Conservation (phyloP, 2,113 vertebrate genomes). For the Papio anubis region DNA sequence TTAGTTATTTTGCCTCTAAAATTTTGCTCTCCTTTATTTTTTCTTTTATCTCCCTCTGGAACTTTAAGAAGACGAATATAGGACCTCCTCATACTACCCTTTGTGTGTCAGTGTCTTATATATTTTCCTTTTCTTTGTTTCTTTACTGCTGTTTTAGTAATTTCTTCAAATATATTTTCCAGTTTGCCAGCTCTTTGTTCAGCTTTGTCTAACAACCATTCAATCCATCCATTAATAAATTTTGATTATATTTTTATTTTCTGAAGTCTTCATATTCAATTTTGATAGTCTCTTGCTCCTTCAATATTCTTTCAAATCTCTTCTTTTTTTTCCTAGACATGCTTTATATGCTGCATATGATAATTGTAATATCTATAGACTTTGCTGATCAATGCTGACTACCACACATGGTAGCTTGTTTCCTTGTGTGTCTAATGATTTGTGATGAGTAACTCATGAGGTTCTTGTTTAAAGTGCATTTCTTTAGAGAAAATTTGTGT, state of each 20-base stretch:
- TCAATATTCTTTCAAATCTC: not conserved
- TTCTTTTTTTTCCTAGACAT: not conserved
- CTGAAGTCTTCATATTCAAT: not conserved
- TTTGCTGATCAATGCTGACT: not conserved
- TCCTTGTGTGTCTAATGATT: not conserved
- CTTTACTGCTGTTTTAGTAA: not conserved
- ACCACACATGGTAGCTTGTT: not conserved
- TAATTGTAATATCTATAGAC: not conserved
- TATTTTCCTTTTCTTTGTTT: not conserved
- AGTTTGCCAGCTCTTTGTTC: not conserved
- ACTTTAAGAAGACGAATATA: not conserved
- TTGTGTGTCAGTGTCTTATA: not conserved
- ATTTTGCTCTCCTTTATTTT: not conserved
- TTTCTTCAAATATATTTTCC: conserved; percentile 17
- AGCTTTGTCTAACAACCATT: not conserved
- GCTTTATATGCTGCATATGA: not conserved
- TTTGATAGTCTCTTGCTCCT: not conserved
- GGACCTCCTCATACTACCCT: not conserved
- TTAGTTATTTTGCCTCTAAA: not conserved
- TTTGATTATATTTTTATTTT: not conserved
- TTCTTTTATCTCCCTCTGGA: not conserved
- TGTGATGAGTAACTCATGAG: not conserved
- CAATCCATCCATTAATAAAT: not conserved
- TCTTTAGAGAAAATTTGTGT: not conserved
- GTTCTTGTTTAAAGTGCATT: not conserved